Evolutionary conservation across 2,888 invertebrate species (phyloP), one percentile per base, ranked within the genome.

Genomic region (Monochamus alternatus): DNA sequence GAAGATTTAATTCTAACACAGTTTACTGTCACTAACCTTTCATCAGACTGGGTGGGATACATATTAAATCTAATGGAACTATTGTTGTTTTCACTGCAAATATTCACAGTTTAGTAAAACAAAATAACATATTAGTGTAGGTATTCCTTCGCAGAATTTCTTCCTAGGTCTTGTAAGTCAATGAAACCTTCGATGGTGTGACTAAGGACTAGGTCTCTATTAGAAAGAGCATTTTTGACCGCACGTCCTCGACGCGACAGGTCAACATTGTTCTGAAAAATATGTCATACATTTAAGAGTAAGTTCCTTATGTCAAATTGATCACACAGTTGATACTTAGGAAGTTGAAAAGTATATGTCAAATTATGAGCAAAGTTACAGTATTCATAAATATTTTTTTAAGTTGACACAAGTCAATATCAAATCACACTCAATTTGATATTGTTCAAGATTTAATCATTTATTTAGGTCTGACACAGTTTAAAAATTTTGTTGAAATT

Each of bases 1-100:
- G 90, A 88, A 75, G 91, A 91, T 51, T 89, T 89, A 47, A 95
- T 88, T 66, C 91, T 90, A 30, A 92, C 92, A 86, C 95, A 95
- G 86, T 95, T 95, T 9, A 93, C 94, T 5, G 94, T 94, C 38
- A 91, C 85, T 80, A 92, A 84, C 77, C 88, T 87, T 78, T 90
- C 90, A 71, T 85, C 85, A 75, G 87, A 88, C 52, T 90, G 89
- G 2, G 90, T 89, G 72, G 90, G 90, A 84, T 92, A 93, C 51
- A 90, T 89, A 84, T 93, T 93, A 78, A 93, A 89, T 70, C 92
- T 86, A 67, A 93, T 90, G 30, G 90, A 88, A 55, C 90, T 90
- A 78, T 91, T 90, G n/a, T 89, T 81, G 77, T 90, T 87, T 79
- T 89, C 87, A 77, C 88, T 89, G 75, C 51, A 84, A 84, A 77